Conservation (phyloP, 2,797 vertebrate genomes). For the Sitta carolinensis region DNA sequence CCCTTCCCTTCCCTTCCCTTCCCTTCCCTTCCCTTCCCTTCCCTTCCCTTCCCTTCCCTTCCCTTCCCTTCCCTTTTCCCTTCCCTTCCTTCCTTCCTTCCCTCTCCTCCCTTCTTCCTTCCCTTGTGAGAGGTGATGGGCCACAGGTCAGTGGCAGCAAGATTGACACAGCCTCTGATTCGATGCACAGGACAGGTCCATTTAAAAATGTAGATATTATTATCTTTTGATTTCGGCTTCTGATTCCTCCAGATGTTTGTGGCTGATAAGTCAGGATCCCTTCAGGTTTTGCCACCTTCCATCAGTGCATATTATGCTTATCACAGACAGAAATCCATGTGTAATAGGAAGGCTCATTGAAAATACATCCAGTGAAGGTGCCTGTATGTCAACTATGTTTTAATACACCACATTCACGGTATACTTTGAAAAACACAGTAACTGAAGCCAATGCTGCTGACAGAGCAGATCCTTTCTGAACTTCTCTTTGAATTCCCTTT, state of each 20-base stretch:
- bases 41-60: not conserved
- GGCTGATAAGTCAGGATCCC: conserved; percentile 12
- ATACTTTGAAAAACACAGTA: not conserved
- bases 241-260: conserved; percentile 28
- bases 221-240: conserved; percentile 48
- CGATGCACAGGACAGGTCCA: not conserved
- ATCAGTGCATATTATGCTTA: not conserved
- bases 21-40: not conserved
- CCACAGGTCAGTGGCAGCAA: not conserved
- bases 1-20: not conserved
- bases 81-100: not conserved
- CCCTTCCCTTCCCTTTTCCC: not conserved
- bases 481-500: conserved; percentile 8
- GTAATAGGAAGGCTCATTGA: not conserved
- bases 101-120: not conserved
- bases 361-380: not conserved
- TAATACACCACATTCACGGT: not conserved
- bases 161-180: not conserved
- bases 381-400: not conserved
- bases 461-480: conserved; percentile 7
- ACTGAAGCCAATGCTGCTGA: not conserved
- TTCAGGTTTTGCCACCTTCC: conserved; percentile 46
- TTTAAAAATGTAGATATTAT: conserved; percentile 55
- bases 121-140: not conserved
- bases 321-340: not conserved